phyloP scores from a whole-genome alignment of 2,888 invertebrate species.

The Polia nebulosa region DNA sequence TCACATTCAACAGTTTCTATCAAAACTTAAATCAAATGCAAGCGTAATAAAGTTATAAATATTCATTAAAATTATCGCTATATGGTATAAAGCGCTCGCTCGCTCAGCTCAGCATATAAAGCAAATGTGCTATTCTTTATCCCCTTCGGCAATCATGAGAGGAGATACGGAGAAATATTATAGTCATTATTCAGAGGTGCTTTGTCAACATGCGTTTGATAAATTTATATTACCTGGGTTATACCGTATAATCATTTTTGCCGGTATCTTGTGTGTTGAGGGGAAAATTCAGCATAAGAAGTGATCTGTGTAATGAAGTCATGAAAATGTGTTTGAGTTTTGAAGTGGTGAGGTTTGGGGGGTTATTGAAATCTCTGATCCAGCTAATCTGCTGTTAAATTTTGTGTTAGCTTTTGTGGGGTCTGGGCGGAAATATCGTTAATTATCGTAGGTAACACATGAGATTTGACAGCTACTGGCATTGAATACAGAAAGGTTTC shows the following conservation, averaged over 20 bases:
- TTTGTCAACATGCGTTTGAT: conserved; percentile 86
- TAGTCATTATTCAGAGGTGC: conserved; percentile 83
- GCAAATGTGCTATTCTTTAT: conserved; percentile 82
- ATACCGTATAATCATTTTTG: conserved; percentile 76
- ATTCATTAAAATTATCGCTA: conserved; percentile 83
- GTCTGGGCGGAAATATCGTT: background rate
- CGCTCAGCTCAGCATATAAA: conserved; percentile 74
- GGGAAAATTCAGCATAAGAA: conserved; percentile 26
- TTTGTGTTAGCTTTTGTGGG: background rate
- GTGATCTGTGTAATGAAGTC: conserved; percentile 34
- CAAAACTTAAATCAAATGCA: conserved; percentile 78
- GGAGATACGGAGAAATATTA: conserved; percentile 88
- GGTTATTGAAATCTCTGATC: conserved; percentile 7
- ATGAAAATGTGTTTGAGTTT: conserved; percentile 25
- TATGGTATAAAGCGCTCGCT: conserved; percentile 74
- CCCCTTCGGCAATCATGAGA: conserved; percentile 84
- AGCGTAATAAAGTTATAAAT: conserved; percentile 85
- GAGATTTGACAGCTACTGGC: background rate
- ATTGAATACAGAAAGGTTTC: background rate
- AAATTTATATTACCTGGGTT: conserved; percentile 83
- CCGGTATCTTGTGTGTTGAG: conserved; percentile 36
- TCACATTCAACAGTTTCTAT: conserved; percentile 60
- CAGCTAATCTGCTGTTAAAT: background rate
- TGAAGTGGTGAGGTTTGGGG: background rate
- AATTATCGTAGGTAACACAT: background rate